These are phyloP conservation scores for Pipra filicauda DNA, from an alignment of 2,113 vertebrate genomes.

Conservation along the genomic window DNA sequence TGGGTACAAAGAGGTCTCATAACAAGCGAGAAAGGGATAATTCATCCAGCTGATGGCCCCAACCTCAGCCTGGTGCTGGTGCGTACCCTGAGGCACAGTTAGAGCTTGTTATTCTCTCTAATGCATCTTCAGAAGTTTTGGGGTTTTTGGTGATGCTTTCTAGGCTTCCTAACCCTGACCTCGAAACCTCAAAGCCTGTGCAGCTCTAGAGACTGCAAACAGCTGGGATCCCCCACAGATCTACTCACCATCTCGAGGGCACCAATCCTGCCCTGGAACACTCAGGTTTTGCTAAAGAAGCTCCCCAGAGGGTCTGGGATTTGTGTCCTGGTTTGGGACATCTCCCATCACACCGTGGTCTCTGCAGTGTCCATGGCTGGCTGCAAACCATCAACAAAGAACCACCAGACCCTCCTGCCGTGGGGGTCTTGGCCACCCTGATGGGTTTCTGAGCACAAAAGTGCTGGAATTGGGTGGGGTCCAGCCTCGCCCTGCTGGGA, in stretches of 20 bases:
- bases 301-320: not conserved
- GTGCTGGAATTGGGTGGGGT: not conserved
- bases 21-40: constrained; percentile 23
- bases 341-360: not conserved
- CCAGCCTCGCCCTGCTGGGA: not conserved
- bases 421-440: not conserved
- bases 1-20: constrained; percentile 24
- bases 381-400: not conserved
- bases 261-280: not conserved
- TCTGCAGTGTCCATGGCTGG: not conserved
- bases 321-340: not conserved
- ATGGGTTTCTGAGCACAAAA: not conserved
- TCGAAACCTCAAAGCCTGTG: not conserved
- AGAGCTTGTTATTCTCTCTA: not conserved
- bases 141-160: not conserved
- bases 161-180: not conserved
- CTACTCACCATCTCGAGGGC: not conserved
- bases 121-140: not conserved
- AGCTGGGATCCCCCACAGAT: not conserved
- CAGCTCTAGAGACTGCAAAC: not conserved
- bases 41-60: not conserved
- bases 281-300: not conserved
- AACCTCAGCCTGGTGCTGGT: not conserved
- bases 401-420: not conserved
- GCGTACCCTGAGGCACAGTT: not conserved